Evolutionary conservation across 2,113 vertebrate species (phyloP).

Genomic region (Dinomys branickii): DNA sequence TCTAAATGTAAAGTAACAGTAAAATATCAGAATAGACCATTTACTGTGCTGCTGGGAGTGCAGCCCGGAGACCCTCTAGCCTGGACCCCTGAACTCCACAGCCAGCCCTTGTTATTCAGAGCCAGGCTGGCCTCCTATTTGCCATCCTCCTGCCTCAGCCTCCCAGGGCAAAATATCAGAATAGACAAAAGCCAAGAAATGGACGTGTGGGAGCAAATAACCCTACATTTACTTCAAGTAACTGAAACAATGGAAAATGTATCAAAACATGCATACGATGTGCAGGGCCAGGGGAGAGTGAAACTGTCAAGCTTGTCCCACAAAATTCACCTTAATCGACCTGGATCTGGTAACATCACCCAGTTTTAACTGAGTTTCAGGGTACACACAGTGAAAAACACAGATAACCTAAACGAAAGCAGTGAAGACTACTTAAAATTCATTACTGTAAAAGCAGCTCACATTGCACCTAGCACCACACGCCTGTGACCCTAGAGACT

Average conservation of each 20-base stretch:
- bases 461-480: background rate
- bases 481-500: background rate
- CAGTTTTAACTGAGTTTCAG: conserved; percentile 6
- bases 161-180: background rate
- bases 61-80: no score
- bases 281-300: background rate
- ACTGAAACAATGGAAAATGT: background rate
- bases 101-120: no score
- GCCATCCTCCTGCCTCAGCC: no score
- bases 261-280: background rate
- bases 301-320: background rate
- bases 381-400: background rate
- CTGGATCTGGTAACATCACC: background rate
- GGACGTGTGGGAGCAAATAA: background rate
- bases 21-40: conserved; percentile 22
- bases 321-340: background rate
- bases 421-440: conserved; percentile 13
- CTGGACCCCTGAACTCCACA: no score
- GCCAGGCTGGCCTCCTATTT: no score
- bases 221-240: conserved; percentile 26
- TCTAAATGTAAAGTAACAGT: background rate
- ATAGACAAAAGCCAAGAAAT: background rate
- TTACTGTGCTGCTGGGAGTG: no score
- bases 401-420: background rate
- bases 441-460: background rate